Evolutionary conservation across 2,797 vertebrate species (phyloP), one percentile per base, ranked within the genome.

Genomic region (Rhinogobio ventralis): DNA sequence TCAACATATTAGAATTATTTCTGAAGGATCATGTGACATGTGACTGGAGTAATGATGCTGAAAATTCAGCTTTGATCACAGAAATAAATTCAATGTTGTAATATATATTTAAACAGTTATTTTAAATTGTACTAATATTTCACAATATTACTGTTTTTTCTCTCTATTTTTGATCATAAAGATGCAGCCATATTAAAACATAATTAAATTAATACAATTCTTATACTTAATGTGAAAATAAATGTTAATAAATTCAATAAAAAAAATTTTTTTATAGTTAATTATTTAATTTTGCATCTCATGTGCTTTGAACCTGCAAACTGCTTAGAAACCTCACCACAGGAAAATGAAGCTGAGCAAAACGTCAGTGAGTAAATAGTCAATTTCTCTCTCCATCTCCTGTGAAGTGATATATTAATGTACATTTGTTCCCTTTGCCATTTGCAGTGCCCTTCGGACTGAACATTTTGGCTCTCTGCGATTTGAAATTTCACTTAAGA

Each of bases 401-500:
- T 57, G 23, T 55, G 11, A 81, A 49, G 17, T 74, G 46, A 77
- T 42, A 42, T 60, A 77, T 60, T 25, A 25, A 42, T 72, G 13
- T 23, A 60, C 13, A 33, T 30, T n/a, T 64, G 39, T 62, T 82
- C 55, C 23, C 42, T 62, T 45, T 69, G 14, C 36, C 55, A 42
- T 71, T 57, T 81, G 7, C 11, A 81, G 68, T 46, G 68, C 55
- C 39, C 28, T 82, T 73, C 30, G 28, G 42, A 82, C 28, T 36
- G 23, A 64, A 33, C 25, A 9, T 60, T 72, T 55, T 25, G 11
- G 4, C 19, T 49, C 17, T 1, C 17, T 46, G 25, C 45, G 9
- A 51, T 79, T 33, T 51, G 20, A 51, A 79, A 33, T 79, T 76
- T 42, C 74, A 25, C 79, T 71, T 60, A 17, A 77, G 75, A 77